These are phyloP conservation scores for Brachionichthys hirsutus DNA, from an alignment of 2,113 vertebrate species.

Conservation along the genomic window DNA sequence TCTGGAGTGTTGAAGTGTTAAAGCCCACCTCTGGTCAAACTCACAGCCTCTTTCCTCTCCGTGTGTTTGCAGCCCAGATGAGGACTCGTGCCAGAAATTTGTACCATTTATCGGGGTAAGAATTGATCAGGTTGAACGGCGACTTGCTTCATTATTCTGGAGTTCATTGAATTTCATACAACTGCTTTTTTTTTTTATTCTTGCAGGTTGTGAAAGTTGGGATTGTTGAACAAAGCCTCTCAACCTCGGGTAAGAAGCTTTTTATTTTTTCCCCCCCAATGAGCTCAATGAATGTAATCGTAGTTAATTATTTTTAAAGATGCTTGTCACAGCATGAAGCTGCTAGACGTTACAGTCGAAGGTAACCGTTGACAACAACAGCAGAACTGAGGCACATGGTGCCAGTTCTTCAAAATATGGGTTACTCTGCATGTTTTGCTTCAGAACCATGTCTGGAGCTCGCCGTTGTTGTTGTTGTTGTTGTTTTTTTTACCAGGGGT, in stretches of 20 bases:
- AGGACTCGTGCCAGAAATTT: constrained; percentile 95
- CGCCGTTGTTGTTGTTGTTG: too few relatives aligned
- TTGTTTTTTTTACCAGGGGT: too few relatives aligned
- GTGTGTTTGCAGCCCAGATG: constrained; percentile 78
- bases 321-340: too few relatives aligned
- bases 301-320: too few relatives aligned
- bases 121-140: background rate
- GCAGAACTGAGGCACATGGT: too few relatives aligned
- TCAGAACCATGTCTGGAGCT: too few relatives aligned
- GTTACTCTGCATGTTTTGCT: too few relatives aligned
- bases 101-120: constrained; percentile 90
- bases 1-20: constrained; percentile 39
- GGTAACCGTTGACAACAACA: too few relatives aligned
- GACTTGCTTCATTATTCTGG: background rate
- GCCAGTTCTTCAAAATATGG: too few relatives aligned
- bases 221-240: constrained; percentile 89
- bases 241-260: constrained; percentile 70
- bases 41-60: constrained; percentile 29
- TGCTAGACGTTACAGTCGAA: too few relatives aligned
- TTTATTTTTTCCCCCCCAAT: too few relatives aligned
- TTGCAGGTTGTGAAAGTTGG: constrained; percentile 86
- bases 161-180: background rate
- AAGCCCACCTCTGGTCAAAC: background rate
- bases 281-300: too few relatives aligned
- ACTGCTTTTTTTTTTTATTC: background rate